Evolutionary conservation across 2,113 vertebrate genomes (phyloP), one percentile per base, ranked within the genome.

Genomic region (Siphamia tubifer): DNA sequence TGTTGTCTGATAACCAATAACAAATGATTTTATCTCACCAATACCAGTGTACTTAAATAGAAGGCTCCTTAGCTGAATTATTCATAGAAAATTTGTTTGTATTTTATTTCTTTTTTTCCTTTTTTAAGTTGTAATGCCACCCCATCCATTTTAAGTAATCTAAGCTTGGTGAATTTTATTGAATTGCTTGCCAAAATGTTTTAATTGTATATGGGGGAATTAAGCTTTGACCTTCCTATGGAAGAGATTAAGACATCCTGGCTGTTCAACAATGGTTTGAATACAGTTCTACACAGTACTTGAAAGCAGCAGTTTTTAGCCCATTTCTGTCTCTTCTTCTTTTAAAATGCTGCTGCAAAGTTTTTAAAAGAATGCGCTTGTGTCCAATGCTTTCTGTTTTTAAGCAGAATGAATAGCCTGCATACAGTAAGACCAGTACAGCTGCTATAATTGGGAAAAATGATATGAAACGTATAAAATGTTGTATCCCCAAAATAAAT

Each of bases 11-110:
- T 93, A 87, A 91, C 74, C 90, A 95, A 94, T 83, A 84, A 96
- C 87, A 82, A 81, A 84, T 81, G 64, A 87, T 95, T 94, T 95
- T 94, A 93, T 94, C 91, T 95, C 93, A 94, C 94, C 77, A 68
- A 93, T 96, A 95, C 94, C 94, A 93, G 92, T 96, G 95, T 96
- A 94, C 94, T 92, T 95, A 94, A 94, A 93, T 96, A 98, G 95
- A 94, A 90, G 93, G 92, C 94, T 96, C 91, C 83, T 93, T 95
- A 94, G 95, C 93, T 92, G 94, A 94, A 82, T 82, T 83, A 93
- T 94, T 93, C 92, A 93, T 96, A 98, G 96, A 93, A 92, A 89
- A 92, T 84, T 62, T 90, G 30, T 89, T 94, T 96, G 94, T 92
- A 70, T 90, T 92, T 87, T 92, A 93, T 95, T 91, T 87, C 73